Conservation (phyloP, 1,140 invertebrate genomes). For the Leguminivora glycinivorella region DNA sequence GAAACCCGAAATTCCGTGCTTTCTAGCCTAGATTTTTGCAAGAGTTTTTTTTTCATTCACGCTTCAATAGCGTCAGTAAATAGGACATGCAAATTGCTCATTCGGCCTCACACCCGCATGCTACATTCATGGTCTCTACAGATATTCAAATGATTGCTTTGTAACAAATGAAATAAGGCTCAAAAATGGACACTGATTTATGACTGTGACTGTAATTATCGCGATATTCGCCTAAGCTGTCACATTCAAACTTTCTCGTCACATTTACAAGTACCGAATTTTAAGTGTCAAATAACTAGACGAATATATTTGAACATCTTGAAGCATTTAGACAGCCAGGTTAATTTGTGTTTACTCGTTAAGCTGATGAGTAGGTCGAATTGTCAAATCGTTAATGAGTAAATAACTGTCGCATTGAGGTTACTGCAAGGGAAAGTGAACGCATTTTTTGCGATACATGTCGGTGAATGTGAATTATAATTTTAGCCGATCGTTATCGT, state of each 20-base stretch:
- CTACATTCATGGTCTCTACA: background rate
- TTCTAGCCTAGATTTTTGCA: background rate
- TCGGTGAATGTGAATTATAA: conserved; percentile 13
- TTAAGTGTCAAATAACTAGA: conserved; percentile 33
- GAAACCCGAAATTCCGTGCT: background rate
- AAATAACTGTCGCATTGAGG: conserved; percentile 38
- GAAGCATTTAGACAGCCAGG: conserved; percentile 4
- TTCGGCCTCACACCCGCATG: conserved; percentile 29
- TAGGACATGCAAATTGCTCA: conserved; percentile 34
- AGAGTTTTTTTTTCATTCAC: background rate
- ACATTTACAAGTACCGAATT: conserved; percentile 25
- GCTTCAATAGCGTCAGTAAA: conserved; percentile 6
- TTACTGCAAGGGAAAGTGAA: conserved; percentile 33
- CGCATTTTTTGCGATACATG: conserved; percentile 33
- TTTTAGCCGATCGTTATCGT: conserved; percentile 1
- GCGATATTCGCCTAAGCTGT: conserved; percentile 19
- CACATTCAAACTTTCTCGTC: conserved; percentile 41
- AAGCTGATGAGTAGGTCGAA: conserved; percentile 33
- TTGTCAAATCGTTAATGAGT: conserved; percentile 32
- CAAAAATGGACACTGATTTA: background rate
- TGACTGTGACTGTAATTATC: background rate
- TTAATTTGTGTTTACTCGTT: conserved; percentile 14
- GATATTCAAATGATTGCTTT: background rate
- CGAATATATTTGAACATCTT: background rate
- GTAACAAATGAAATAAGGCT: background rate